Conservation (phyloP, 2,113 vertebrate genomes). For the Diadophis punctatus region DNA sequence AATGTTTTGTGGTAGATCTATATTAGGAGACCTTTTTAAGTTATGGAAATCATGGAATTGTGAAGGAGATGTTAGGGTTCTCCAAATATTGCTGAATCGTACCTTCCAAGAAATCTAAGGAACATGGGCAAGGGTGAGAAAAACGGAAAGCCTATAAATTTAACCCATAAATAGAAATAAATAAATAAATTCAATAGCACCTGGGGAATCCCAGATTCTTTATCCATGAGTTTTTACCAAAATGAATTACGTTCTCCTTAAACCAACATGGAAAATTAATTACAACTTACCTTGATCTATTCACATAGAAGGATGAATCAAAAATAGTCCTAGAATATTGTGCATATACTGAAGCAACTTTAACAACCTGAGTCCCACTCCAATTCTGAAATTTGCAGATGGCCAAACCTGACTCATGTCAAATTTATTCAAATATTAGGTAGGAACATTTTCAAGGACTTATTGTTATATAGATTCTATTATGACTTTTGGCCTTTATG, state of each 20-base stretch:
- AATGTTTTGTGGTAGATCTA: not conserved
- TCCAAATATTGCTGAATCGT: not conserved
- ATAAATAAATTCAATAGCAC: not conserved
- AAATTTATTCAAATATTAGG: not conserved
- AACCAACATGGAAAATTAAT: not conserved
- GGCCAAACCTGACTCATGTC: not conserved
- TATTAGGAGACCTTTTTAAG: not conserved
- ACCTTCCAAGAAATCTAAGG: not conserved
- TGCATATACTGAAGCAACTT: not conserved
- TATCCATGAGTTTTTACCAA: not conserved
- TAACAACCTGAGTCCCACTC: not conserved
- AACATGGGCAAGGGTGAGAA: not conserved
- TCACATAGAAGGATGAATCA: not conserved
- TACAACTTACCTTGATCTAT: not conserved
- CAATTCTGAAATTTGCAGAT: not conserved
- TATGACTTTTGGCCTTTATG: not conserved
- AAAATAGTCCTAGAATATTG: not conserved
- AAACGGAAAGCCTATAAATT: not conserved
- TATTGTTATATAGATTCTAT: not conserved
- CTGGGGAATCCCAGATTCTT: not conserved
- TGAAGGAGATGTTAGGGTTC: not conserved
- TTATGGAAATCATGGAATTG: not conserved
- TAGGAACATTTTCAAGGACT: not conserved
- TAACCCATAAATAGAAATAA: not conserved
- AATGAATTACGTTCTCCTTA: not conserved